Evolutionary conservation across 2,113 vertebrate genomes (phyloP), one percentile per base, ranked within the genome.

Genomic region (Alethe castanea): DNA sequence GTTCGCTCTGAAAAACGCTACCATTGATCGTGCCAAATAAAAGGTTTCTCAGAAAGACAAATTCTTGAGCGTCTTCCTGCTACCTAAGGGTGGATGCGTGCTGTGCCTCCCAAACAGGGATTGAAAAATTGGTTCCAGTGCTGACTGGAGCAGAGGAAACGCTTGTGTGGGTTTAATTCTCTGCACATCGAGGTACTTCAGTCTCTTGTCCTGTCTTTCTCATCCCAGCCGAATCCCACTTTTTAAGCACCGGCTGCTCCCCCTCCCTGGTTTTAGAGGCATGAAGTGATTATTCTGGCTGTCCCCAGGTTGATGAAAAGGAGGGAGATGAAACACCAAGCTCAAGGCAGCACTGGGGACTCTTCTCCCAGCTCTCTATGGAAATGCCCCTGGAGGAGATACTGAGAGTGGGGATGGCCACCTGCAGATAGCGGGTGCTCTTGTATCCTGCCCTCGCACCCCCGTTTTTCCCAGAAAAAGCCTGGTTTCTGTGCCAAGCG

Each of bases 1-100:
- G 28, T 64, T 79, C 0, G 1, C 78, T 90, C 70, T 86, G 79
- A 64, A 86, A 86, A 92, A 79, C 44, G 8, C 71, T 33, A 44
- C 72, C 86, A 56, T 80, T 38, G 56, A 95, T 86, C 9, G 59
- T 91, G 91, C 91, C 83, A 93, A 97, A 97, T 97, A 97, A 97
- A 97, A 94, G 88, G 69, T 88, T 95, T 93, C 86, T 89, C 89
- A 88, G 89, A 94, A 93, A 80, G 87, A 71, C 85, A 94, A 96
- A 92, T 90, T 83, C 90, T 93, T 69, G 79, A 94, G 86, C 8
- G 31, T 93, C 88, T 95, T 88, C 90, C 92, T 90, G 85, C 90
- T 96, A 92, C 93, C 91, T 94, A 87, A 77, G 90, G 70, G 84
- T 50, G 60, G 57, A 42, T 59, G 87, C 74, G 62, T 80, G 90